A percentile compares a stretch with the other conserved stretches of the same genome.
Conservation (phyloP, 1,140 invertebrate genomes). For the Sitophilus oryzae region DNA sequence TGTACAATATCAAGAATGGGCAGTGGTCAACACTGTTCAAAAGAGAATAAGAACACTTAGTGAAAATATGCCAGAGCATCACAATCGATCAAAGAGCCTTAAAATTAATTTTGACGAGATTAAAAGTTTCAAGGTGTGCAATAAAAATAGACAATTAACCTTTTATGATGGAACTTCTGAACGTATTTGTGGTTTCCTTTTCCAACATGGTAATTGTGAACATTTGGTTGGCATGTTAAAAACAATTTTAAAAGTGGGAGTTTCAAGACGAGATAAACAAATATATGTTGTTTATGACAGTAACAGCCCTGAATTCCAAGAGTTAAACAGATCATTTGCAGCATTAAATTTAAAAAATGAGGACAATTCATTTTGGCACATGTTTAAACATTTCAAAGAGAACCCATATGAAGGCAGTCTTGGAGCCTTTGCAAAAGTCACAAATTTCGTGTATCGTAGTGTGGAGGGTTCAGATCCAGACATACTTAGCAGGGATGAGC, state of each 20-base stretch:
- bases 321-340: conserved; percentile 74
- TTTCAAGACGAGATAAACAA: conserved; percentile 63
- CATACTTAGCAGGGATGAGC: conserved; percentile 53
- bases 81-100: conserved; percentile 48
- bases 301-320: conserved; percentile 57
- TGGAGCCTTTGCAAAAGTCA: conserved; percentile 77
- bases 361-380: conserved; percentile 60
- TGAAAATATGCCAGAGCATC: conserved; percentile 43
- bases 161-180: conserved; percentile 68
- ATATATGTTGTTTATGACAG: conserved; percentile 61
- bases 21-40: conserved; percentile 66
- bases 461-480: conserved; percentile 48
- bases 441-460: conserved; percentile 59
- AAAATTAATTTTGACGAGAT: conserved; percentile 59
- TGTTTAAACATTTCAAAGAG: conserved; percentile 64
- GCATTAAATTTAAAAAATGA: conserved; percentile 77
- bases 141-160: conserved; percentile 62
- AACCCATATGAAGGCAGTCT: conserved; percentile 75
- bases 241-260: conserved; percentile 53
- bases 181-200: conserved; percentile 73
- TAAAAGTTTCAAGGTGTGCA: conserved; percentile 58
- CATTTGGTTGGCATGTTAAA: conserved; percentile 65
- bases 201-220: conserved; percentile 79
- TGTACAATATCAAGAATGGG: conserved; percentile 75
- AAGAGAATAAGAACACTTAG: conserved; percentile 50